Evolutionary conservation across 2,888 invertebrate species (phyloP).

Genomic region (Drosophila putrida): DNA sequence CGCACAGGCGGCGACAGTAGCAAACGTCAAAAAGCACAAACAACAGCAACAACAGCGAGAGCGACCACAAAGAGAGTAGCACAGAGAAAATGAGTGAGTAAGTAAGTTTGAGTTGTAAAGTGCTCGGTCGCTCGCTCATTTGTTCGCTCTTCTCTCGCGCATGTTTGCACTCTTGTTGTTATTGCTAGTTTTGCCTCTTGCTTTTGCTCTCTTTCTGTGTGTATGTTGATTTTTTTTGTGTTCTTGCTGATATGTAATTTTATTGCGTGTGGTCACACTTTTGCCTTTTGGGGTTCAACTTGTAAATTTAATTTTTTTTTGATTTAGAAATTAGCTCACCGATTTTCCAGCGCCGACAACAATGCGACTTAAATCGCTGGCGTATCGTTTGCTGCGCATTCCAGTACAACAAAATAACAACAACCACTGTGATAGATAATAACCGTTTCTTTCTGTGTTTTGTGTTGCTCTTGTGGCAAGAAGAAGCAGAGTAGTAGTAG

Average conservation of each 20-base stretch:
- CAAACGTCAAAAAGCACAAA: slow-evolving; percentile 5
- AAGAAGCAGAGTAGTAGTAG: background rate
- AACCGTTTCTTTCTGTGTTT: slow-evolving; percentile 3
- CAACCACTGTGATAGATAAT: slow-evolving; percentile 10
- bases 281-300: slow-evolving; percentile 20
- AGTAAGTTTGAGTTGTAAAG: background rate
- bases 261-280: slow-evolving; percentile 52
- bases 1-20: slow-evolving; percentile 56
- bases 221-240: slow-evolving; percentile 10
- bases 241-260: slow-evolving; percentile 43
- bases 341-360: slow-evolving; percentile 67
- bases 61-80: slow-evolving; percentile 13
- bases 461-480: background rate
- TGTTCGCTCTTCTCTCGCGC: slow-evolving; percentile 50
- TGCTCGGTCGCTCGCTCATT: slow-evolving; percentile 1
- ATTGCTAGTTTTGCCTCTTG: background rate
- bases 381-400: slow-evolving; percentile 75
- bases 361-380: slow-evolving; percentile 72
- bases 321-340: slow-evolving; percentile 51
- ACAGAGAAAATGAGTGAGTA: slow-evolving; percentile 8
- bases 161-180: slow-evolving; percentile 42
- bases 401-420: slow-evolving; percentile 18
- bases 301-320: slow-evolving; percentile 26
- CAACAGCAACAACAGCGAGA: slow-evolving; percentile 22
- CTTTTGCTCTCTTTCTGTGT: slow-evolving; percentile 30